phyloP scores from a whole-genome alignment of 2,888 invertebrate genomes.

The Rhagonycha lutea region DNA sequence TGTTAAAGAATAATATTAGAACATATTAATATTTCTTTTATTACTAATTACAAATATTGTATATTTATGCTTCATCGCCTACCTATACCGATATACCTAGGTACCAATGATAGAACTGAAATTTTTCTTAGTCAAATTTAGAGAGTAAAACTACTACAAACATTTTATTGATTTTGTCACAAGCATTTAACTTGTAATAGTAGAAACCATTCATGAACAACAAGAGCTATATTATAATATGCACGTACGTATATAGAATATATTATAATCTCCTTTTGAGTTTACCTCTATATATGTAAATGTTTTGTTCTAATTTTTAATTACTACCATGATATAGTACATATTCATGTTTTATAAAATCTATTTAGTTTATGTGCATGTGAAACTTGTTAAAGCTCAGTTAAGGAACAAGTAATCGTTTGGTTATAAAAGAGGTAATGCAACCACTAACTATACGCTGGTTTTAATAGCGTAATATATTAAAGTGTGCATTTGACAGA shows the following conservation, averaged over 20 bases:
- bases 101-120: background rate
- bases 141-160: background rate
- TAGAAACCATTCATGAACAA: background rate
- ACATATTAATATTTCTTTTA: too few relatives aligned
- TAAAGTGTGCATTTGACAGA: constrained; percentile 29
- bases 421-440: background rate
- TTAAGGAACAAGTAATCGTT: background rate
- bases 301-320: background rate
- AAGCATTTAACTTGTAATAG: background rate
- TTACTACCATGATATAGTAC: background rate
- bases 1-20: too few relatives aligned
- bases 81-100: background rate
- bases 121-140: background rate
- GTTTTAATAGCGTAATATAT: background rate
- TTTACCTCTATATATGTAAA: background rate
- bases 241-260: background rate
- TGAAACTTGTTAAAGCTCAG: background rate
- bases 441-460: background rate
- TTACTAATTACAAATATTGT: too few relatives aligned
- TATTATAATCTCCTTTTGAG: background rate
- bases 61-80: too few relatives aligned
- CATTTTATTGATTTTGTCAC: background rate
- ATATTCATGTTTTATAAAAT: background rate
- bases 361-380: background rate
- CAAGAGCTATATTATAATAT: background rate